Base-by-base conservation (phyloP, 1,140 invertebrate genomes). In the Drosophila parvula region DNA sequence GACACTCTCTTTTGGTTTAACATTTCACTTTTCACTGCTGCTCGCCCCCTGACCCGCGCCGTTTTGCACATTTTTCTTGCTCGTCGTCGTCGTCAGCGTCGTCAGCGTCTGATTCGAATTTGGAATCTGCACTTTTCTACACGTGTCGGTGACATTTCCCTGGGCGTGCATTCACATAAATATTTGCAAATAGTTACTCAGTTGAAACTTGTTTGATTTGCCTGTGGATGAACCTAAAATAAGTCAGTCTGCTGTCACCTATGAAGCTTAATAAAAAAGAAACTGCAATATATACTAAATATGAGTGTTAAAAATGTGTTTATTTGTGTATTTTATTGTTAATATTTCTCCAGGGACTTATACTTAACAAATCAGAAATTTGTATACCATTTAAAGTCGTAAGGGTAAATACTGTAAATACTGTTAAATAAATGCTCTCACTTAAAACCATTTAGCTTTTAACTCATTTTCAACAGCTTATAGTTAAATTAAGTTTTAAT, bases 11-110 rank as follows among this genome's bases (percentile, higher is more conserved):
- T 47, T 60, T 51, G 34, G 50, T 59, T 64, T 86, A 70, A 55
- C 78, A 65, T 81, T 85, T 79, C 59, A 88, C 58, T 86, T 71
- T 79, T 76, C 64, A 70, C 63, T 50, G 40, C 28, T 27, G 30
- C 34, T 43, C 30, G 38, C 47, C 28, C 22, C 43, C 16, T 27
- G 43, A 44, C 34, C 48, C 68, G 5, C 27, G 18, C 38, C 73
- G 55, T 60, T 59, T 67, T 56, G 40, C 64, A 78, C 59, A 22
- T 80, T 80, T 63, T 50, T 65, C 47, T 48, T 48, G 47, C 47
- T 51, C 40, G n/a, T 8, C 16, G 22, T 61, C 36, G 22, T 22
- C 22, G 22, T 22, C 22, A n/a, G 27, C 45, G 45, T 28, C 43
- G 44, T 50, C 45, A 12, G 10, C 27, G n/a, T 67, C 41, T 55